These are phyloP conservation scores for Telmatherina bonti DNA, from an alignment of 2,797 vertebrate species.

Conservation along the genomic window DNA sequence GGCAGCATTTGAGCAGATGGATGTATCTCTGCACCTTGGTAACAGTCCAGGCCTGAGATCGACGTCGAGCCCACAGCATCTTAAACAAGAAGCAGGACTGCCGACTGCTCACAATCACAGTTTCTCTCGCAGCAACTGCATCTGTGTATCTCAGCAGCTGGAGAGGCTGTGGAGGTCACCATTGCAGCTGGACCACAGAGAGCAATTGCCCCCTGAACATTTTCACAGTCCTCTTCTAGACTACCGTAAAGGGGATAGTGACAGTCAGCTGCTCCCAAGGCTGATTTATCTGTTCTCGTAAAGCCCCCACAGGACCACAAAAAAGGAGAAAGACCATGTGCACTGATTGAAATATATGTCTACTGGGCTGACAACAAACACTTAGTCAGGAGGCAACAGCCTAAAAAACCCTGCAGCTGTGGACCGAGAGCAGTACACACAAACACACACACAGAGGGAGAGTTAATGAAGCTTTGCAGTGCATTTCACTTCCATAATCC, in stretches of 20 bases:
- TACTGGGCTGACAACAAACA: conserved; percentile 53
- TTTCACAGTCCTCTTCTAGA: conserved; percentile 43
- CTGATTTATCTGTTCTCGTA: conserved; percentile 60
- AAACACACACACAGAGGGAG: conserved; percentile 16
- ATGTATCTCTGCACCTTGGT: conserved; percentile 26
- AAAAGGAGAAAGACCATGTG: conserved; percentile 42
- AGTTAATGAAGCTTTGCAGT: conserved; percentile 68
- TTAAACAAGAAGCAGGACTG: conserved; percentile 37
- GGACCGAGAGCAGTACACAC: conserved; percentile 15
- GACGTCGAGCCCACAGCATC: conserved; percentile 31
- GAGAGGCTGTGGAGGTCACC: conserved; percentile 35
- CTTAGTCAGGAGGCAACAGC: conserved; percentile 50
- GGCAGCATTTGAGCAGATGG: conserved; percentile 40
- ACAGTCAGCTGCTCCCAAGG: conserved; percentile 52
- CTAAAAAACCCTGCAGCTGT: conserved; percentile 51
- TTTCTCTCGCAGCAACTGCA: conserved; percentile 21
- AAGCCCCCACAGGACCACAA: conserved; percentile 34
- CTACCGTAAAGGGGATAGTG: conserved; percentile 35
- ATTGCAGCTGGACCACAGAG: conserved; percentile 45
- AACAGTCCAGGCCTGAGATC: conserved; percentile 28
- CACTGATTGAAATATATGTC: conserved; percentile 67
- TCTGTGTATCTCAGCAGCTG: conserved; percentile 29
- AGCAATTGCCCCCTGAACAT: conserved; percentile 45
- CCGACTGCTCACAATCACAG: conserved; percentile 42
- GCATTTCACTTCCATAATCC: conserved; percentile 54